Evolutionary conservation across 2,113 vertebrate species (phyloP).

Genomic region (Stigmatopora nigra): DNA sequence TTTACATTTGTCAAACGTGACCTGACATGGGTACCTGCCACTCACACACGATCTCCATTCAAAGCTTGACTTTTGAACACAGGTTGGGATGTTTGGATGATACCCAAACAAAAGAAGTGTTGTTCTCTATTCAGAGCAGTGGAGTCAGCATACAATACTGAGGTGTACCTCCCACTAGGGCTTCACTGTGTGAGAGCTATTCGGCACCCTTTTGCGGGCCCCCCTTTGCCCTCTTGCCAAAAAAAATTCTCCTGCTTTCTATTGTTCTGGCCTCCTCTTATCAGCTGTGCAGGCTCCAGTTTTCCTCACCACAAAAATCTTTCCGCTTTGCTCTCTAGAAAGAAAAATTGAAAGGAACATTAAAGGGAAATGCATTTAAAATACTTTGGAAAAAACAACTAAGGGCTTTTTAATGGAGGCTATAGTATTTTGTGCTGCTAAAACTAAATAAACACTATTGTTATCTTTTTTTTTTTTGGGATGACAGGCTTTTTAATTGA

Average conservation of each 20-base stretch:
- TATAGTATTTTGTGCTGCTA: too few relatives aligned
- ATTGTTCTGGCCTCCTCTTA: constrained; percentile 62
- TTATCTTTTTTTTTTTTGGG: too few relatives aligned
- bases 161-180: constrained; percentile 16
- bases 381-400: too few relatives aligned
- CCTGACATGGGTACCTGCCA: background rate
- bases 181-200: constrained; percentile 46
- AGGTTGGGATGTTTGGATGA: background rate
- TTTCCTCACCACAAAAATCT: constrained; percentile 36
- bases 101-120: constrained; percentile 11
- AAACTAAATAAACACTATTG: too few relatives aligned
- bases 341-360: background rate
- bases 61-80: background rate
- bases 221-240: constrained; percentile 33
- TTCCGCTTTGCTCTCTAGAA: background rate
- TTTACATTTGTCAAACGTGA: too few relatives aligned
- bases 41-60: background rate
- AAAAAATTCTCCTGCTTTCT: constrained; percentile 50
- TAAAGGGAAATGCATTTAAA: background rate
- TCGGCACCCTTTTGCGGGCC: constrained; percentile 55
- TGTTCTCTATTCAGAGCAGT: constrained; percentile 31
- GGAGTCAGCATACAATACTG: constrained; percentile 32
- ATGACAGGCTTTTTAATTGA: too few relatives aligned
- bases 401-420: too few relatives aligned
- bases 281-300: constrained; percentile 43